Evolutionary conservation across 2,113 vertebrate species (phyloP).

Genomic region (Piliocolobus tephrosceles): DNA sequence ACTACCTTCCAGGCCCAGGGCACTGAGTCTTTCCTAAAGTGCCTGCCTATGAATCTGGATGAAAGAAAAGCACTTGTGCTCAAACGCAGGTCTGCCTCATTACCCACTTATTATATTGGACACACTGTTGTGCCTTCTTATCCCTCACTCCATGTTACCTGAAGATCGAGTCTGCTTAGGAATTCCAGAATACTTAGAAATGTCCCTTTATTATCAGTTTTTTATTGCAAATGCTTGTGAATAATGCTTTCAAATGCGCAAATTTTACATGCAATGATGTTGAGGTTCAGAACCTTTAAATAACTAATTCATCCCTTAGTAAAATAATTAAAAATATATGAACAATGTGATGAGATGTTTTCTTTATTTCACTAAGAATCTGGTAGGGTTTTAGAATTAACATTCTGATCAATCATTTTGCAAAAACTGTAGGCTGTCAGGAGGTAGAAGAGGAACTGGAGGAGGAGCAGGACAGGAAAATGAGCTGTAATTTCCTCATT

Average conservation of each 20-base stretch:
- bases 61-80: background rate
- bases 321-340: background rate
- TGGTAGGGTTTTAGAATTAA: background rate
- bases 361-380: background rate
- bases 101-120: background rate
- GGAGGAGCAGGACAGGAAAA: background rate
- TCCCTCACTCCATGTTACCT: background rate
- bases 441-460: background rate
- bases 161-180: background rate
- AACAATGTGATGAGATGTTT: background rate
- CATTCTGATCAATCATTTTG: background rate
- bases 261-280: background rate
- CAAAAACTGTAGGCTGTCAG: background rate
- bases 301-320: background rate
- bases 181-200: background rate
- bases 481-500: background rate
- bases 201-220: background rate
- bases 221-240: background rate
- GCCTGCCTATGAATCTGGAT: background rate
- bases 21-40: background rate
- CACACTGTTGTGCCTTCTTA: background rate
- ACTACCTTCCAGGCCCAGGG: rapidly evolving
- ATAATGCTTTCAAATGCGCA: background rate
- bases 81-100: background rate
- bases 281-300: background rate